A percentile compares a stretch with the other conserved stretches of the same genome.
Evolutionary conservation across 2,888 invertebrate species (phyloP).

Genomic region (Ecliptopera silaceata): DNA sequence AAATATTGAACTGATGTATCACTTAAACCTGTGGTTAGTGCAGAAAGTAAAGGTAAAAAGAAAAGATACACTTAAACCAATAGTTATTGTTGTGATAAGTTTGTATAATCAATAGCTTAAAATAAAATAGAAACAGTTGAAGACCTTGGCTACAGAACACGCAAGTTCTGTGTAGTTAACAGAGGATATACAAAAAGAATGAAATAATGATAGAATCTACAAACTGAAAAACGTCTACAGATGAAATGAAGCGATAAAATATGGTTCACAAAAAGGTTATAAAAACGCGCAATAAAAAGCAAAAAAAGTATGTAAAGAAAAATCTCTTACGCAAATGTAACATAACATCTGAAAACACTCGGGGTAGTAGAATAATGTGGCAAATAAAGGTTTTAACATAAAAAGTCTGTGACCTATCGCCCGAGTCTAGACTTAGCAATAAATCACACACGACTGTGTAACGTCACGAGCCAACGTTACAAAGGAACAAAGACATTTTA

Average conservation of each 20-base stretch:
- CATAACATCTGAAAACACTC: conserved; percentile 14
- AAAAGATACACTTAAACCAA: too few relatives aligned
- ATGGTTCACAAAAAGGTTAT: not conserved
- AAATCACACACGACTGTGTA: conserved; percentile 32
- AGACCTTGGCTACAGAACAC: too few relatives aligned
- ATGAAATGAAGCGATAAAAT: not conserved
- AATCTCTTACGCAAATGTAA: conserved; percentile 15
- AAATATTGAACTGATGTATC: too few relatives aligned
- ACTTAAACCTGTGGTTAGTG: too few relatives aligned
- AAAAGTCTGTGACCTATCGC: conserved; percentile 29
- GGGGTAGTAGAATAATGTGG: conserved; percentile 12
- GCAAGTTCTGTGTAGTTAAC: too few relatives aligned
- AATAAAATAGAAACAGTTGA: too few relatives aligned
- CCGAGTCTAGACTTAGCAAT: conserved; percentile 30
- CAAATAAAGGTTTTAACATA: conserved; percentile 18
- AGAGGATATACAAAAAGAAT: too few relatives aligned
- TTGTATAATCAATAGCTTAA: too few relatives aligned
- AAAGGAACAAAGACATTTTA: conserved; percentile 13
- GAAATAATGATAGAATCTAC: too few relatives aligned
- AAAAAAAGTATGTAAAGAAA: conserved; percentile 8
- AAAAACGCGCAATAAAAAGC: conserved; percentile 12
- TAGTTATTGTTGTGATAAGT: not conserved
- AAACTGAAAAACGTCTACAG: too few relatives aligned
- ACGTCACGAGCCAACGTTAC: conserved; percentile 23
- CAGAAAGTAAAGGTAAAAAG: too few relatives aligned